phyloP scores from a whole-genome alignment of 1,140 invertebrate species.

The Chironomus tepperi region DNA sequence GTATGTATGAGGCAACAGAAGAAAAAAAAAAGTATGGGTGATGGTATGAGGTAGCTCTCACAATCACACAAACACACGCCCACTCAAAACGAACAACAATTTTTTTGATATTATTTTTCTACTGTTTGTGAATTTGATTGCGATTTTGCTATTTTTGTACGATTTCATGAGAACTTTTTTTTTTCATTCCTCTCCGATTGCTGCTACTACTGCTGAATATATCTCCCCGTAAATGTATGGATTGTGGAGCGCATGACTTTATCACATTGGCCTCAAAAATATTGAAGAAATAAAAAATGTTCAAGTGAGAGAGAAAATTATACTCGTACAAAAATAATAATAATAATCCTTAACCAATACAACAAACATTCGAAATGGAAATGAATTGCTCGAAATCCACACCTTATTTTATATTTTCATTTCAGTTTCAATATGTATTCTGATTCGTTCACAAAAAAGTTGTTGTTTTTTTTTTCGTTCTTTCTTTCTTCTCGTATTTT shows the following conservation, averaged over 20 bases:
- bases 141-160: neutral
- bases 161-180: conserved; percentile 17
- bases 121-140: conserved; percentile 10
- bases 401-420: conserved; percentile 24
- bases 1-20: neutral
- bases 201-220: too few relatives aligned
- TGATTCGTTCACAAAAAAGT: conserved; percentile 13
- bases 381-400: conserved; percentile 19
- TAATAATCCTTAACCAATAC: conserved; percentile 22
- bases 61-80: conserved; percentile 19
- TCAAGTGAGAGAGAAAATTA: neutral
- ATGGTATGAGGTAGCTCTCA: conserved; percentile 3
- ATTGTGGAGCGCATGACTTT: neutral
- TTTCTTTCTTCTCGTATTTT: neutral
- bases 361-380: conserved; percentile 20
- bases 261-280: neutral
- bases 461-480: neutral
- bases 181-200: neutral
- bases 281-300: neutral
- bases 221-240: too few relatives aligned
- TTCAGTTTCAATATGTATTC: conserved; percentile 24
- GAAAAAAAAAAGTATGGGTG: neutral
- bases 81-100: conserved; percentile 13
- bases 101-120: neutral
- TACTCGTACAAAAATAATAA: conserved; percentile 22